Base-by-base conservation (phyloP, 2,888 invertebrate species). In the Cremastinae sp. region DNA sequence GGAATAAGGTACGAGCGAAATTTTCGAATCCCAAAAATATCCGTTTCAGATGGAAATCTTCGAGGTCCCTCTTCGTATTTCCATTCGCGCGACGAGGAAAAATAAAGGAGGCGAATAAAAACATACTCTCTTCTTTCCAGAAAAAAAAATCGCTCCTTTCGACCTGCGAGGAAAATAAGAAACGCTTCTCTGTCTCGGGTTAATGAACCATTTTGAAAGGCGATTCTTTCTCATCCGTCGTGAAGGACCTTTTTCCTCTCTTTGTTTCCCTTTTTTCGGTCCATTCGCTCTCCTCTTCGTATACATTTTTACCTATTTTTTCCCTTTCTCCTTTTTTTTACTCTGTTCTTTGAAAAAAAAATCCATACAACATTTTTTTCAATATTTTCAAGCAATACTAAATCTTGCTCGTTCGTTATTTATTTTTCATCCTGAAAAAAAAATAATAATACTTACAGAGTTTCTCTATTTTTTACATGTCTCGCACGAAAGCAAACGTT, bases 141-240 rank as follows among this genome's bases (percentile, higher is more conserved):
- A 47, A 28, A 28, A 28, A 28, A 28, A 28, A 28, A 28, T 45
- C 45, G 12, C 45, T 14, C 12, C 16, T 45, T 45, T 49, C 20
- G 10, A 49, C 18, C 14, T 14, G 12, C 49, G 49, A 8, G 7
- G 18, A 18, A 49, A 5, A 28, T 2, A 28, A 2, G 28, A 28
- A 28, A 28, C 28, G 28, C 28, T 28, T 22, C 28, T 53, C 1
- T 43, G 9, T 61, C 61, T 9, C 8, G 8, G 54, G 22, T 49
- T 54, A 53, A 68, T 61, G 74, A 56, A 54, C 47, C 54, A 38
- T 74, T 38, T 20, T 10, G 18, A n/a, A 43, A 41, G n/a, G 54
- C 41, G 14, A 47, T 34, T 18, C 8, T 51, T 38, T 38, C 49
- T n/a, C 12, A 59, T 28, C 12, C 12, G 14, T 3, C 10, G 20